Percentiles rank a stretch among this genome's conserved stretches.
Evolutionary conservation across 1,140 invertebrate species (phyloP).

Genomic region (Solenopsis invicta): DNA sequence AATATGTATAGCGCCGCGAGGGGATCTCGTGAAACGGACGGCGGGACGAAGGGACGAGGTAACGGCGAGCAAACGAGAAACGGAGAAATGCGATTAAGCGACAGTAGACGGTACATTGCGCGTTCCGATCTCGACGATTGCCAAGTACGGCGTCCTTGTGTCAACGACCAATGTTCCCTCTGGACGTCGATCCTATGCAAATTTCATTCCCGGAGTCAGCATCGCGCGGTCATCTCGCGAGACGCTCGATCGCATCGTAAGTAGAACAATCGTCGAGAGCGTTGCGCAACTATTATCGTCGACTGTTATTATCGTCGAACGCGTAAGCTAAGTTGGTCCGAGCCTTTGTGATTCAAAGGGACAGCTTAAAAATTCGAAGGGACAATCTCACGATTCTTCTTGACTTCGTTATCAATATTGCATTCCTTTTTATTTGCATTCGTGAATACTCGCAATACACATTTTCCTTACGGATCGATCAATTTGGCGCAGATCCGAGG

Average conservation of each 20-base stretch:
- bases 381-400: not conserved
- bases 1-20: slow-evolving; percentile 37
- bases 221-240: slow-evolving; percentile 11
- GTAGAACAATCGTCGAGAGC: not conserved
- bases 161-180: slow-evolving; percentile 18
- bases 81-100: slow-evolving; percentile 61
- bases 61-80: slow-evolving; percentile 57
- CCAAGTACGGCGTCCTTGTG: not conserved
- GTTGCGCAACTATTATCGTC: too few species aligned
- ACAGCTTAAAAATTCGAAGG: slow-evolving; percentile 1
- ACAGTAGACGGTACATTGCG: slow-evolving; percentile 38
- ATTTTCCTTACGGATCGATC: not conserved
- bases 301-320: not conserved
- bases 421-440: slow-evolving; percentile 13
- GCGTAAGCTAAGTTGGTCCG: not conserved
- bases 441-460: slow-evolving; percentile 7
- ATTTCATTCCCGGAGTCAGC: slow-evolving; percentile 30
- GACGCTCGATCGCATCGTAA: not conserved
- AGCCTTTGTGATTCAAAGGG: not conserved
- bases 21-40: slow-evolving; percentile 19
- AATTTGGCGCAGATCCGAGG: not conserved
- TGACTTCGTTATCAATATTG: not conserved
- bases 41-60: not conserved
- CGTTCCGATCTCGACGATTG: slow-evolving; percentile 55
- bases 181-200: slow-evolving; percentile 34